Evolutionary conservation across 2,888 invertebrate species (phyloP).

Genomic region (Tenthredo mesomela): DNA sequence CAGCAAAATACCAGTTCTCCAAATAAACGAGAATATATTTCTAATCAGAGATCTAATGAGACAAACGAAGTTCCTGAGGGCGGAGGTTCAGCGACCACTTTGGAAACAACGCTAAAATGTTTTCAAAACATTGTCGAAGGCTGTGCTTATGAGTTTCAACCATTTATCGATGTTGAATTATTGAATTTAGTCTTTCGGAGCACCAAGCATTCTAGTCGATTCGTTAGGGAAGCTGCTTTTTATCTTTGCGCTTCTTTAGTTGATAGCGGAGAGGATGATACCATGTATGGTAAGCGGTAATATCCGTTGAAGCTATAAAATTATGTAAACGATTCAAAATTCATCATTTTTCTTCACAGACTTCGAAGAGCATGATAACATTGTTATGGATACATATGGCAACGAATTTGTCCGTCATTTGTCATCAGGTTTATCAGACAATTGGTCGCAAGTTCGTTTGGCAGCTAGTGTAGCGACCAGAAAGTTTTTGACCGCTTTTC

Average conservation of each 20-base stretch:
- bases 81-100: constrained; percentile 78
- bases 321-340: background rate
- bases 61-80: constrained; percentile 77
- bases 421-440: constrained; percentile 78
- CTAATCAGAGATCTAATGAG: constrained; percentile 32
- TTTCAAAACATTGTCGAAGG: constrained; percentile 78
- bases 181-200: constrained; percentile 77
- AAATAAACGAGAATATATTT: no score
- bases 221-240: constrained; percentile 80
- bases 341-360: constrained; percentile 58
- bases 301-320: background rate
- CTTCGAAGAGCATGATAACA: constrained; percentile 66
- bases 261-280: constrained; percentile 70
- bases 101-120: constrained; percentile 80
- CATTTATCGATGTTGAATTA: constrained; percentile 75
- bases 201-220: constrained; percentile 79
- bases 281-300: constrained; percentile 42
- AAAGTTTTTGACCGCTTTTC: constrained; percentile 76
- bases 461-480: constrained; percentile 79
- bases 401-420: constrained; percentile 77
- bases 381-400: constrained; percentile 76
- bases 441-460: constrained; percentile 80
- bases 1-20: no score
- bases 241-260: constrained; percentile 78
- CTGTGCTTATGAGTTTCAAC: constrained; percentile 76